These are phyloP conservation scores for Oscheius onirici DNA, from an alignment of 2,888 invertebrate genomes.

Conservation along the genomic window DNA sequence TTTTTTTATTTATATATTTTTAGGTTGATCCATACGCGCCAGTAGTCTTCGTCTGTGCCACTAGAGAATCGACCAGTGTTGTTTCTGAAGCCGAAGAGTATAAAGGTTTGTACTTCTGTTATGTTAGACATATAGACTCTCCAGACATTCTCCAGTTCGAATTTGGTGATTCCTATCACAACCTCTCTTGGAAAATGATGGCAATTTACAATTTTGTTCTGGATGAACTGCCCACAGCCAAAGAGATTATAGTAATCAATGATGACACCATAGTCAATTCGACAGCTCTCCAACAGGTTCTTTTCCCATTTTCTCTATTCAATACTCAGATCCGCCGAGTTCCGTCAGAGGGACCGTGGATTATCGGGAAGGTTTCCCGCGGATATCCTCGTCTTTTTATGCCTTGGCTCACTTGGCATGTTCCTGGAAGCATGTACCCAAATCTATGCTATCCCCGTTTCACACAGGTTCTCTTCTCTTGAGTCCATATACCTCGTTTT, in stretches of 20 bases:
- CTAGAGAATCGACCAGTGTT: slow-evolving; percentile 39
- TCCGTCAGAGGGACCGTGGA: slow-evolving; percentile 44
- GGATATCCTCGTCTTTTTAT: slow-evolving; percentile 69
- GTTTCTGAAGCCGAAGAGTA: slow-evolving; percentile 48
- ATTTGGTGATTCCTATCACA: slow-evolving; percentile 69
- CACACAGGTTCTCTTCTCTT: slow-evolving; percentile 53
- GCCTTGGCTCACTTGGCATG: slow-evolving; percentile 70
- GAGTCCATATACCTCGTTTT: background rate
- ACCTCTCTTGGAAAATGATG: slow-evolving; percentile 70
- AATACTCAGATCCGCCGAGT: slow-evolving; percentile 31
- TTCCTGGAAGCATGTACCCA: slow-evolving; percentile 63
- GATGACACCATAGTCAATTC: slow-evolving; percentile 70
- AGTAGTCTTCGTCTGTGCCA: slow-evolving; percentile 54
- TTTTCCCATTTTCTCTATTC: background rate
- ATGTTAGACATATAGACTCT: too few relatives aligned
- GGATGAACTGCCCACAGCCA: slow-evolving; percentile 45
- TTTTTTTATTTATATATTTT: too few relatives aligned
- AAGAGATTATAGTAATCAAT: slow-evolving; percentile 62
- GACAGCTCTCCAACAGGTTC: slow-evolving; percentile 59
- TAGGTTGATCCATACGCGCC: slow-evolving; percentile 53
- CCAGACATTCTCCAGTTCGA: slow-evolving; percentile 68
- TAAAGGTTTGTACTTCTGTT: slow-evolving; percentile 32
- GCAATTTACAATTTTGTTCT: slow-evolving; percentile 66
- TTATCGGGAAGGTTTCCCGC: slow-evolving; percentile 69
- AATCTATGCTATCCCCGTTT: slow-evolving; percentile 69